phyloP scores from a whole-genome alignment of 2,888 invertebrate species.

The Neoascia interrupta region DNA sequence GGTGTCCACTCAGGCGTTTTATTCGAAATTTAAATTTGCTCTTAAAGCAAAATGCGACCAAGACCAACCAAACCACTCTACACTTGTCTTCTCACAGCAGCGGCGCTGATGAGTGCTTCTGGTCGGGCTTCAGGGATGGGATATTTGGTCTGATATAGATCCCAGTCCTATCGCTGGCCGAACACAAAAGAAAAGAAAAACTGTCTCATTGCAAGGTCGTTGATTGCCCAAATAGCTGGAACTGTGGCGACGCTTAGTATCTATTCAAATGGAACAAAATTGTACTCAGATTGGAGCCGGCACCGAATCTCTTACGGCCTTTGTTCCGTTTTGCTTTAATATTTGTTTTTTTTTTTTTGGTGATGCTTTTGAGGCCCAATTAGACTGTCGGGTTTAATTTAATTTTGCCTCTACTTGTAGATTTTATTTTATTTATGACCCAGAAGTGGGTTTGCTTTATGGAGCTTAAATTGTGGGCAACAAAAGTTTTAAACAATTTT shows the following conservation, averaged over 20 bases:
- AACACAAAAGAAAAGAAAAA: conserved; percentile 50
- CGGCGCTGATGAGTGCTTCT: conserved; percentile 28
- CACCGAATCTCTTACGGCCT: conserved; percentile 39
- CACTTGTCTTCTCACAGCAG: background rate
- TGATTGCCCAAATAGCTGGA: conserved; percentile 68
- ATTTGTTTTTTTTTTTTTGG: conserved; percentile 17
- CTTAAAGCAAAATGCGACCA: conserved; percentile 37
- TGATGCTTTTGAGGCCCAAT: conserved; percentile 60
- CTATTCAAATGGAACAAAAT: conserved; percentile 61
- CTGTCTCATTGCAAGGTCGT: conserved; percentile 66
- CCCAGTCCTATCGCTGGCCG: conserved; percentile 12
- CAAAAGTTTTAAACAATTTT: background rate
- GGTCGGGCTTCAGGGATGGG: background rate
- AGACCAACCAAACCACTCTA: conserved; percentile 23
- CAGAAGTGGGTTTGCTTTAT: conserved; percentile 53
- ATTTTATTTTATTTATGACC: conserved; percentile 55
- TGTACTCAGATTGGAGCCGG: conserved; percentile 28
- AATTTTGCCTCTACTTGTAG: conserved; percentile 52
- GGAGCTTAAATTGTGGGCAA: conserved; percentile 36
- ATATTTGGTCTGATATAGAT: background rate
- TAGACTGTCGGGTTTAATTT: conserved; percentile 64
- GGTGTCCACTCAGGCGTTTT: conserved; percentile 66
- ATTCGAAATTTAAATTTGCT: conserved; percentile 64
- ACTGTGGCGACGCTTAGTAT: conserved; percentile 45
- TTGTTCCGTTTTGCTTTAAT: conserved; percentile 25